Conservation (phyloP, 92 coral and sea anemone genomes). For the Diadumene lineata region DNA sequence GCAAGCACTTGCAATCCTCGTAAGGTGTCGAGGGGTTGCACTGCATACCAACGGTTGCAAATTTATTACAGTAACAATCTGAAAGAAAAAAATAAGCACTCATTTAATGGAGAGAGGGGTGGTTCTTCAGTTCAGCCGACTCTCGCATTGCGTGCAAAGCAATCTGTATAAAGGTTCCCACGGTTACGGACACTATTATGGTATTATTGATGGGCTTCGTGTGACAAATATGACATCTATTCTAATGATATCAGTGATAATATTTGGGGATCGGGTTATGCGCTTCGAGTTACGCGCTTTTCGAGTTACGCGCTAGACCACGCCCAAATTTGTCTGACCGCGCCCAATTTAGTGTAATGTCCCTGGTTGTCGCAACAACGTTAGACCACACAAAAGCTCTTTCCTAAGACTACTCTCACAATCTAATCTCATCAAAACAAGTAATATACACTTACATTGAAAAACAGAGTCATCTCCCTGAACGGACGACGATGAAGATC, state of each 20-base stretch:
- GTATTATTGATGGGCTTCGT: background rate
- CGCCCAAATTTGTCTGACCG: too few species aligned
- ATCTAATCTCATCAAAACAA: background rate
- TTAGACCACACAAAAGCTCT: too few species aligned
- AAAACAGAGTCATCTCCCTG: background rate
- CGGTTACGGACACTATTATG: too few species aligned
- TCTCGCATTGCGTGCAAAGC: too few species aligned
- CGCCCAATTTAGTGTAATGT: too few species aligned
- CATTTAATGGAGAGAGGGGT: background rate
- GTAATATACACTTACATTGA: background rate
- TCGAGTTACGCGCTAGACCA: too few species aligned
- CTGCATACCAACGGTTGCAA: slow-evolving; percentile 63
- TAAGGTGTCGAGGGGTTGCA: slow-evolving; percentile 61
- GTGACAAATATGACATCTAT: background rate
- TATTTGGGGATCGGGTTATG: too few species aligned
- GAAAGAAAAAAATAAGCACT: background rate
- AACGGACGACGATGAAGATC: background rate
- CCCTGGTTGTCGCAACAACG: too few species aligned
- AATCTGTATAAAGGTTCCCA: too few species aligned
- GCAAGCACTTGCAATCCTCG: slow-evolving; percentile 69
- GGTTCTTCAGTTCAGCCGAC: too few species aligned
- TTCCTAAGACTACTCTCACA: too few species aligned
- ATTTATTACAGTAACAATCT: slow-evolving; percentile 85
- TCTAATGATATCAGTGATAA: background rate
- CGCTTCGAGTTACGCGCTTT: too few species aligned